Evolutionary conservation across 2,113 vertebrate species (phyloP).

Genomic region (Mugil cephalus): DNA sequence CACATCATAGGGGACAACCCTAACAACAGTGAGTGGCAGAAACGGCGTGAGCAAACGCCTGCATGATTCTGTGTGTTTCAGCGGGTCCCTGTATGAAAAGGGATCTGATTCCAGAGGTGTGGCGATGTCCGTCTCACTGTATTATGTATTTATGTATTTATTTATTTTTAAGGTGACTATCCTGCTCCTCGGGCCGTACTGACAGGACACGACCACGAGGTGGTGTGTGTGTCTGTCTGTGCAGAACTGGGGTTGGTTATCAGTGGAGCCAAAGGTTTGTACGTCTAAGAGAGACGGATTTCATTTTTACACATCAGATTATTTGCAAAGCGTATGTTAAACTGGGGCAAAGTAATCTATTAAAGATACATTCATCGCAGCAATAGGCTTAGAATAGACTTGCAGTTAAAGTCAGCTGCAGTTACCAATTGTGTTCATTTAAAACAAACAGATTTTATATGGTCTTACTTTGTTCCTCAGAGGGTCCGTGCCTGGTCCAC

Average conservation of each 20-base stretch:
- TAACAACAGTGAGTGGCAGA: slow-evolving; percentile 93
- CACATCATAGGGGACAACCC: slow-evolving; percentile 99
- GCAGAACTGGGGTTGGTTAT: slow-evolving; percentile 97
- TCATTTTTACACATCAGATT: background rate
- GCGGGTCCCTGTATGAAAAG: background rate
- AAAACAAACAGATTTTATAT: background rate
- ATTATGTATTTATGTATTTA: too few relatives aligned
- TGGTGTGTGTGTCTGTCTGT: slow-evolving; percentile 95
- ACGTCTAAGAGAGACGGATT: background rate
- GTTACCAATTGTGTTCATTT: too few relatives aligned
- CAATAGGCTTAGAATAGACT: too few relatives aligned
- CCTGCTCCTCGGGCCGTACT: slow-evolving; percentile 96
- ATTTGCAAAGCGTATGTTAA: background rate
- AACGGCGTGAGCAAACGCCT: background rate
- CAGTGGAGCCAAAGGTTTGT: slow-evolving; percentile 98
- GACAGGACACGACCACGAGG: slow-evolving; percentile 97
- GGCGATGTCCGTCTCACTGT: slow-evolving; percentile 4
- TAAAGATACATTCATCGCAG: background rate
- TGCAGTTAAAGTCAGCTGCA: background rate
- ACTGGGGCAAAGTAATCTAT: background rate
- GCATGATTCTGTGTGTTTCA: background rate
- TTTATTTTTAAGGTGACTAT: slow-evolving; percentile 90
- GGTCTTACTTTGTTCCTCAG: slow-evolving; percentile 72
- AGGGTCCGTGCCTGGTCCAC: slow-evolving; percentile 98
- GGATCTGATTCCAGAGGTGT: background rate